Percentiles rank a stretch among this genome's conserved stretches.
Evolutionary conservation across 2,113 vertebrate species (phyloP).

Genomic region (Geococcyx californianus): DNA sequence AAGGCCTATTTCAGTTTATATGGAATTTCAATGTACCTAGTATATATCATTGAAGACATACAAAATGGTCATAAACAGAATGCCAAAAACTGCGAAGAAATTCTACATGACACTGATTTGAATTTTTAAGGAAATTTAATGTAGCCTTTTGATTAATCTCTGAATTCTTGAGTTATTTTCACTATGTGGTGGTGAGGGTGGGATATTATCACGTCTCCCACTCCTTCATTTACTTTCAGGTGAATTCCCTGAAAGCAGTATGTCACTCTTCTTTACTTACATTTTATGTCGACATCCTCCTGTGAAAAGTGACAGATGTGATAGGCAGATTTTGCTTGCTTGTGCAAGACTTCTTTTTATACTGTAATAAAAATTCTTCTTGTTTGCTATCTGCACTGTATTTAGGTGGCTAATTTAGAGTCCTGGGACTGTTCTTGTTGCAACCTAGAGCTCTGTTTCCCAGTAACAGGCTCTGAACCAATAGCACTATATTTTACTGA

Average conservation of each 20-base stretch:
- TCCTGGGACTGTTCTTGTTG: not conserved
- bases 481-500: not conserved
- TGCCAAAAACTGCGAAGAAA: not conserved
- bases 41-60: not conserved
- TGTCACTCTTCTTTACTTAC: not conserved
- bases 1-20: not conserved
- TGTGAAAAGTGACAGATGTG: not conserved
- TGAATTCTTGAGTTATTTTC: not conserved
- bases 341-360: not conserved
- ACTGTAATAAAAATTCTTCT: not conserved
- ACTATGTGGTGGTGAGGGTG: not conserved
- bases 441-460: not conserved
- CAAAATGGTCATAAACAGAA: not conserved
- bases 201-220: not conserved
- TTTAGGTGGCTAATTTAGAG: not conserved
- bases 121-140: not conserved
- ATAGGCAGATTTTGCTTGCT: not conserved
- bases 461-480: not conserved
- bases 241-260: not conserved
- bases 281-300: not conserved
- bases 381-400: not conserved
- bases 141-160: not conserved
- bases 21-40: not conserved
- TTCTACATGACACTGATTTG: not conserved
- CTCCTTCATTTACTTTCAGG: not conserved